Base-by-base conservation (phyloP, 92 coral and sea anemone genomes). In the Palythoa caribaeorum region DNA sequence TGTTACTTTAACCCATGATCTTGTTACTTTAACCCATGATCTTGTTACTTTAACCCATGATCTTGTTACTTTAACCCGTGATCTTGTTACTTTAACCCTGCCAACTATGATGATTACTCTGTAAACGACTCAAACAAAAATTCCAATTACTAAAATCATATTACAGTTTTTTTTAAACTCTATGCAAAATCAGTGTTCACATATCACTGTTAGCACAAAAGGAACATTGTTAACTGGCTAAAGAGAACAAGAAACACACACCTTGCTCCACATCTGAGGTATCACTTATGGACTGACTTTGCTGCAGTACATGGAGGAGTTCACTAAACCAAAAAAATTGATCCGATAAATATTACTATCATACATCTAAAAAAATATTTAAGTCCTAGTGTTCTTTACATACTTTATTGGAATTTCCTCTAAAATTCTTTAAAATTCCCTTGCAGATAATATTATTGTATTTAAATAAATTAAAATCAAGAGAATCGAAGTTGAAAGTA, bases 261-360 rank as follows among this genome's bases (percentile, higher is more conserved):
- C 86, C 86, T 47, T 39, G 86, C 47, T 81, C 86, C 86, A 66
- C 86, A 66, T 81, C 86, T 0, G 86, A 81, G 86, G 66, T 81
- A 62, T 81, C 86, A 20, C 86, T 81, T 38, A 81, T 35, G 4
- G 76, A 47, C 62, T 81, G 72, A 11, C 39, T n/a, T n/a, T n/a
- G 52, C 60, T 65, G 73, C 47, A 65, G 39, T 16, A 81, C 86
- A 36, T 47, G 86, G 40, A 80, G 38, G 13, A 81, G 86, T 35
- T 81, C 86, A 66, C 86, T 81, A 66, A 21, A 81, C 13, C 20
- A 10, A 7, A 21, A 19, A 81, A 36, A 48, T 47, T 19, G 80
- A 76, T 47, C 60, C n/a, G 38, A 44, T 36, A 2, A 0, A 44
- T 44, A 44, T 44, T 28, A 28, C 28, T 40, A 40, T 40, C 47